Percentiles rank a stretch among this genome's conserved stretches.
Conservation (phyloP, 2,113 vertebrate species). For the Gasterosteus aculeatus region DNA sequence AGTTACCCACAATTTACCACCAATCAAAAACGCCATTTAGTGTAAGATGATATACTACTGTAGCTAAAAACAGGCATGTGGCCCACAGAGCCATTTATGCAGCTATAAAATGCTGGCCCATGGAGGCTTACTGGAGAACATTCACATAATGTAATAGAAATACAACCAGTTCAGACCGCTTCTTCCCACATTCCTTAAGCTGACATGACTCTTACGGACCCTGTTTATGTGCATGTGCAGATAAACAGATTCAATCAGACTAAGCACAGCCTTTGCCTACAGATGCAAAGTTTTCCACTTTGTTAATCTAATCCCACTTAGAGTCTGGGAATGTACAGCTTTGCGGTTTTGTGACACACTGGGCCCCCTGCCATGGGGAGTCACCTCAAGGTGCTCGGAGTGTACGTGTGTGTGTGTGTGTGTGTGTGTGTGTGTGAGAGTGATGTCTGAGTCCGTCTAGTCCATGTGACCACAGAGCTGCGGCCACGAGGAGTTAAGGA, state of each 20-base stretch:
- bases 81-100: constrained; percentile 36
- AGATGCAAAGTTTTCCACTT: constrained; percentile 63
- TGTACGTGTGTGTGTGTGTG: background rate
- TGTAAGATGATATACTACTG: constrained; percentile 37
- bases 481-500: constrained; percentile 45
- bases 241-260: constrained; percentile 62
- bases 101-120: constrained; percentile 40
- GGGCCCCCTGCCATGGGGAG: constrained; percentile 66
- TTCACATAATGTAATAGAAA: constrained; percentile 50
- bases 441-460: constrained; percentile 36
- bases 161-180: constrained; percentile 39
- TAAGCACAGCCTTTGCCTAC: constrained; percentile 39
- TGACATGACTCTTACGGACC: constrained; percentile 30
- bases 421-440: constrained; percentile 14
- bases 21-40: constrained; percentile 32
- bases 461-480: constrained; percentile 47
- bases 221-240: constrained; percentile 43
- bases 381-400: constrained; percentile 68
- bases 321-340: constrained; percentile 74
- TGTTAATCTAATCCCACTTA: constrained; percentile 68
- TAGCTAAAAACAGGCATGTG: constrained; percentile 39
- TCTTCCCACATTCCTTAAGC: constrained; percentile 58
- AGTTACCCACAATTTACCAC: constrained; percentile 27
- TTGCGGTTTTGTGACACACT: constrained; percentile 72
- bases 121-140: constrained; percentile 33